Evolutionary conservation across 2,113 vertebrate species (phyloP).

Genomic region (Petroica traversi): DNA sequence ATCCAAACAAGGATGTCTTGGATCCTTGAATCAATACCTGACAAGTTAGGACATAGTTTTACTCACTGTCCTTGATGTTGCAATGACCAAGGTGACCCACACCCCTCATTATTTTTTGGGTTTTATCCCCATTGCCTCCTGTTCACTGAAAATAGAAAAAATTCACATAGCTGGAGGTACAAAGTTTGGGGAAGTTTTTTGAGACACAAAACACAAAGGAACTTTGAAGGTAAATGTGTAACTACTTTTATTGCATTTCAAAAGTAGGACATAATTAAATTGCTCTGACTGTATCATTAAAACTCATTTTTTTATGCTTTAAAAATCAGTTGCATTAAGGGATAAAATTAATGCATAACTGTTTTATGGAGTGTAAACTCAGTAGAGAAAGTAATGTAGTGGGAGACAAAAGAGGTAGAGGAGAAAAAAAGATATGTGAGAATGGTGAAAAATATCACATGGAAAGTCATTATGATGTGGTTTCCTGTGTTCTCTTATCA

Average conservation of each 20-base stretch:
- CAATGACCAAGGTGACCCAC: not conserved
- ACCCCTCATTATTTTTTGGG: rapidly evolving
- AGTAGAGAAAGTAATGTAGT: not conserved
- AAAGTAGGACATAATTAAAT: not conserved
- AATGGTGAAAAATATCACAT: not conserved
- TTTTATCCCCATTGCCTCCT: not conserved
- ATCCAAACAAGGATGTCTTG: not conserved
- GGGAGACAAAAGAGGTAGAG: not conserved
- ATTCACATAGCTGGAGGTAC: not conserved
- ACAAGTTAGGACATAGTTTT: not conserved
- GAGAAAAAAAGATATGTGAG: not conserved
- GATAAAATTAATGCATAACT: not conserved
- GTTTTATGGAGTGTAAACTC: not conserved
- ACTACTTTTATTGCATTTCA: not conserved
- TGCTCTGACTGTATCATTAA: not conserved
- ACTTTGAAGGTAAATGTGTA: not conserved
- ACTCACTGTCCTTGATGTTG: not conserved
- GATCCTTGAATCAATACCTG: not conserved
- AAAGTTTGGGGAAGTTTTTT: not conserved
- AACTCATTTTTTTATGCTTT: not conserved
- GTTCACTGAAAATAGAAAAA: not conserved
- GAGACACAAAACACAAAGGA: not conserved
- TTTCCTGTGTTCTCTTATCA: not conserved
- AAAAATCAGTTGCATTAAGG: not conserved
- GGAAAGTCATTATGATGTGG: not conserved